Percentiles rank a stretch among this genome's conserved stretches.
phyloP scores from a whole-genome alignment of 2,888 invertebrate species.

The Eumacrocentrus americanus region DNA sequence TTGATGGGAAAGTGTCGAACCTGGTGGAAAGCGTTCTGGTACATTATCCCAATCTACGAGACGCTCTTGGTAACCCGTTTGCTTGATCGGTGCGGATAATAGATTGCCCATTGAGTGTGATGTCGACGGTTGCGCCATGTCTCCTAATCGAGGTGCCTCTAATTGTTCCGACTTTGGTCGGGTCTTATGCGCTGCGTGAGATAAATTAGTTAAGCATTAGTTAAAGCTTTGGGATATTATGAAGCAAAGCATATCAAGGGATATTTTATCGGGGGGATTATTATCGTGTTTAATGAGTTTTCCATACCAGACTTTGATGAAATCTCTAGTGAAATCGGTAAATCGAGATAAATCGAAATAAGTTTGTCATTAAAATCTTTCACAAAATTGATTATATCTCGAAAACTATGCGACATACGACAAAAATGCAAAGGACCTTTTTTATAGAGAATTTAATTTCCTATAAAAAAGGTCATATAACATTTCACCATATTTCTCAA shows the following conservation, averaged over 20 bases:
- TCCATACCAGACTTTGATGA: too few relatives aligned
- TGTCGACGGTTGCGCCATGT: conserved; percentile 49
- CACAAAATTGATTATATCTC: too few relatives aligned
- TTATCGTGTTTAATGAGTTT: background rate
- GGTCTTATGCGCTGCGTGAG: conserved; percentile 54
- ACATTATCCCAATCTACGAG: conserved; percentile 55
- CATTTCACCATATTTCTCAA: too few relatives aligned
- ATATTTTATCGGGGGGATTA: background rate
- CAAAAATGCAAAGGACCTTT: too few relatives aligned
- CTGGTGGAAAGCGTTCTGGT: conserved; percentile 47
- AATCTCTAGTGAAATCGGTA: too few relatives aligned
- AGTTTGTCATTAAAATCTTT: too few relatives aligned
- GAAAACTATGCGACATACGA: too few relatives aligned
- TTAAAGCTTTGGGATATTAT: conserved; percentile 38
- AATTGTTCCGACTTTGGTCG: conserved; percentile 59
- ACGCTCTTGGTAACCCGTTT: conserved; percentile 50
- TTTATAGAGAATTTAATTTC: too few relatives aligned
- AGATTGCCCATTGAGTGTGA: conserved; percentile 60
- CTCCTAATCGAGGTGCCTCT: conserved; percentile 48
- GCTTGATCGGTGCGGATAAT: conserved; percentile 52
- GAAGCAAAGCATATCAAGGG: background rate
- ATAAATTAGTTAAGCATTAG: conserved; percentile 57
- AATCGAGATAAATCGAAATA: too few relatives aligned
- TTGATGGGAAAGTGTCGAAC: conserved; percentile 46
- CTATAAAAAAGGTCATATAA: too few relatives aligned